These are phyloP conservation scores for Chloroceryle amazona DNA, from an alignment of 2,797 vertebrate species.

Conservation along the genomic window DNA sequence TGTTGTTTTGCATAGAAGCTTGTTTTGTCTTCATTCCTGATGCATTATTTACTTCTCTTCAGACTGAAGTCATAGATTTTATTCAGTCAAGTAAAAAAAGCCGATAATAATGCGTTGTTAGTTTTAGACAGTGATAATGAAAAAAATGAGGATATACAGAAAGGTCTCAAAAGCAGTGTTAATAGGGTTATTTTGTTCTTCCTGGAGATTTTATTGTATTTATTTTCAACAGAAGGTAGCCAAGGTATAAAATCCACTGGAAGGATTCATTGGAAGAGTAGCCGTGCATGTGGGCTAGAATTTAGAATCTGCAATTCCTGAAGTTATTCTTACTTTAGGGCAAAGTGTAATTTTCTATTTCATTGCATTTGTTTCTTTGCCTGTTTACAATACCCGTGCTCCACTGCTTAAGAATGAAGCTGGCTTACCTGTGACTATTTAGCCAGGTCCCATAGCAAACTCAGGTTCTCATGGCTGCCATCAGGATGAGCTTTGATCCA, in stretches of 20 bases:
- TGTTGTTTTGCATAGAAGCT: background rate
- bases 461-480: background rate
- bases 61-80: constrained; percentile 25
- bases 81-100: background rate
- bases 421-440: background rate
- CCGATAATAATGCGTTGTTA: background rate
- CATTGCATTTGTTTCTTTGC: constrained; percentile 1
- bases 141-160: background rate
- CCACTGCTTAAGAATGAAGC: background rate
- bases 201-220: background rate
- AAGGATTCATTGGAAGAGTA: background rate
- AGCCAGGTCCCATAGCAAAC: background rate
- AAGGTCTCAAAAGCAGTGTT: background rate
- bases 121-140: background rate
- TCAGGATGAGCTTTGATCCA: background rate
- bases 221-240: background rate
- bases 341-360: background rate
- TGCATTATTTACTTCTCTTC: constrained; percentile 14
- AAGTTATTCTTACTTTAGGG: background rate
- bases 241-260: background rate
- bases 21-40: constrained; percentile 43
- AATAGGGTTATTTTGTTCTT: background rate
- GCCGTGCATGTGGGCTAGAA: background rate
- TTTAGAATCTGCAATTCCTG: background rate
- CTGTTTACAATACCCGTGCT: background rate